phyloP scores from a whole-genome alignment of 1,140 invertebrate species.

The Thereuonema tuberculata region DNA sequence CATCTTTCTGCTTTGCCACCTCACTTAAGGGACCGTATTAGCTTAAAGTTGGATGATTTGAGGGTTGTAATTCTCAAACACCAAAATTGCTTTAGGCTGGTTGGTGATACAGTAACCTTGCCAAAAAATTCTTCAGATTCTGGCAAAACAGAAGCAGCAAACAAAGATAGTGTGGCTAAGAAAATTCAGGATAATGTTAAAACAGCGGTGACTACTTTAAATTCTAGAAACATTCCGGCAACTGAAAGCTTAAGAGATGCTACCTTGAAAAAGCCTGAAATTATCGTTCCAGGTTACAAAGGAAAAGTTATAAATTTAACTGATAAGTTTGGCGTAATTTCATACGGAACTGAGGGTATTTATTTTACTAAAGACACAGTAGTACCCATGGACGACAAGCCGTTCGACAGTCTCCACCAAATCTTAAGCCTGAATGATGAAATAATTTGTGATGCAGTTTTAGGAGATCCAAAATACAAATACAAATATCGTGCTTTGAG shows the following conservation, averaged over 20 bases:
- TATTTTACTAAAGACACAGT: not conserved
- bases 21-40: not conserved
- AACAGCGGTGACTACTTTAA: too few relatives aligned
- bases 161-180: not conserved
- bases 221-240: not conserved
- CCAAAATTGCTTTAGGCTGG: not conserved
- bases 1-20: not conserved
- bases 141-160: not conserved
- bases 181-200: too few relatives aligned
- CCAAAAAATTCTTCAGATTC: not conserved
- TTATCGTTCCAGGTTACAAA: not conserved
- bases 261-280: too few relatives aligned
- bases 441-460: not conserved
- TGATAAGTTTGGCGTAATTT: not conserved
- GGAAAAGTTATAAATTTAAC: not conserved
- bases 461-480: not conserved
- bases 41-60: not conserved
- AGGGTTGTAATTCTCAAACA: not conserved
- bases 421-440: not conserved
- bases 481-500: not conserved
- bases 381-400: not conserved
- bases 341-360: not conserved
- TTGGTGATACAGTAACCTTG: not conserved
- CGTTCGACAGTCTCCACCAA: not conserved
- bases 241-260: not conserved